Evolutionary conservation across 92 coral and sea anemone species (phyloP).

Genomic region (Nematostella vectensis): DNA sequence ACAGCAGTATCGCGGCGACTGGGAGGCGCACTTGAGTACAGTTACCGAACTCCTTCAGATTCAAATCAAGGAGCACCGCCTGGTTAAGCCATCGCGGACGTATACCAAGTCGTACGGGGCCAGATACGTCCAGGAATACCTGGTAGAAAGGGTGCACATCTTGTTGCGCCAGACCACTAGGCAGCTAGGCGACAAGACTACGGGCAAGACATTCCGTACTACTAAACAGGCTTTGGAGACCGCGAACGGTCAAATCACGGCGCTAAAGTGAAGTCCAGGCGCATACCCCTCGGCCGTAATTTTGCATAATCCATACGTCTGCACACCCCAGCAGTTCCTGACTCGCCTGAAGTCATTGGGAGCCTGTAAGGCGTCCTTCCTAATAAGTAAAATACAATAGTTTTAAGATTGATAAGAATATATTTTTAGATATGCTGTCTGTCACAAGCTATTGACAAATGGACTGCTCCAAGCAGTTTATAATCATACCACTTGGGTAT

Average conservation of each 20-base stretch:
- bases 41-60: slow-evolving; percentile 45
- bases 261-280: no score
- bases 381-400: no score
- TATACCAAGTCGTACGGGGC: slow-evolving; percentile 30
- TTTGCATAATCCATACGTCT: no score
- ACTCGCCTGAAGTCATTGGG: no score
- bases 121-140: slow-evolving; percentile 42
- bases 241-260: slow-evolving; percentile 40
- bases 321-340: no score
- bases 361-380: no score
- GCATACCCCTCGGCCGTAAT: no score
- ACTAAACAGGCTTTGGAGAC: slow-evolving; percentile 70
- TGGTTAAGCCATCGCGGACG: slow-evolving; percentile 55
- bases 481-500: no score
- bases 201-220: slow-evolving; percentile 60
- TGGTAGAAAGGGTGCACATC: slow-evolving; percentile 52
- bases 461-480: no score
- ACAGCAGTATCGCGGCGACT: slow-evolving; percentile 39
- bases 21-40: slow-evolving; percentile 59
- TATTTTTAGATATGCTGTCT: no score
- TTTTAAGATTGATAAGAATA: no score
- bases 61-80: slow-evolving; percentile 64
- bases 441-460: no score
- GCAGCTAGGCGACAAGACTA: slow-evolving; percentile 72
- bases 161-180: slow-evolving; percentile 47